A percentile compares a stretch with the other conserved stretches of the same genome.
Conservation (phyloP, 2,113 vertebrate species). For the rat (Rattus norvegicus) region GRCr8 NC_086021.1:31403501-31404000, state of each 20-base stretch:
- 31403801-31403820: slow-evolving; percentile 29
- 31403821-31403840: slow-evolving; percentile 47
- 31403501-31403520: rapidly evolving
- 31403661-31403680: rapidly evolving
- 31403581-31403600: not conserved
- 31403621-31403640: rapidly evolving
- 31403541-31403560: not conserved
- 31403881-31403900: not conserved
- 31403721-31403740: not conserved
- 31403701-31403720: not conserved
- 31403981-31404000: rapidly evolving
- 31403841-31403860: rapidly evolving
- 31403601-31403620: not conserved
- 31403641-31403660: rapidly evolving
- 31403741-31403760: not conserved
- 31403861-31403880: not conserved
- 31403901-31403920: not conserved
- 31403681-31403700: not conserved
- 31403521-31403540: not conserved
- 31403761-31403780: not conserved
- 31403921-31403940: not conserved
- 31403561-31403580: not conserved
- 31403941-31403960: not conserved
- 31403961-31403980: rapidly evolving
- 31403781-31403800: not conserved